Base-by-base conservation (phyloP, 2,113 vertebrate species). In the Phaethon lepturus region DNA sequence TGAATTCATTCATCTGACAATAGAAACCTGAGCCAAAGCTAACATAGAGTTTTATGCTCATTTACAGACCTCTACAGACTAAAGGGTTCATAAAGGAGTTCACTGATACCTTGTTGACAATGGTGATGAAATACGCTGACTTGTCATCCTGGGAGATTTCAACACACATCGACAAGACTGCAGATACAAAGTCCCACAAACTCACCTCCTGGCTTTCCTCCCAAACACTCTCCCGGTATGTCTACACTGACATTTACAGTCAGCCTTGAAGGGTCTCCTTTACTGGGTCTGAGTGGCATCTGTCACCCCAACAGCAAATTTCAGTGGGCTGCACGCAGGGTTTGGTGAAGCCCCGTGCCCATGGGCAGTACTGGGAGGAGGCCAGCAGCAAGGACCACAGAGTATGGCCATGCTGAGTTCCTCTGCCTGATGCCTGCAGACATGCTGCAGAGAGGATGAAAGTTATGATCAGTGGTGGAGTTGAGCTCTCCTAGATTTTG, bases 121-220 rank as follows among this genome's bases (percentile, higher is more conserved):
- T 95, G 79, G 96, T 93, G 96, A 95, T 97, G 97, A 97, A 97
- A 97, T 95, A 95, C 75, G 52, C 92, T 95, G 95, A 93, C 96
- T 96, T 95, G 90, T 97, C 97, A 97, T 97, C 92, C 97, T 97
- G 95, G 90, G 95, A 97, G 96, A 97, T 97, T 96, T 97, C 97
- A 97, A 95, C 97, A 96, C 95, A 97, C 97, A 96, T 94, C 13
- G 79, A 94, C 96, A 91, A 92, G 90, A 72, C 94, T 95, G 88
- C 76, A 77, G 92, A 97, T 96, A 93, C 44, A 28, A 93, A 96
- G 88, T 92, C 82, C 72, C 86, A 90, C 71, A 95, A 84, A 92
- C 82, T 88, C 88, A 95, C 79, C 86, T 95, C 56, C 95, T 96
- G 95, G 94, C 63, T 97, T 96, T 93, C 63, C 47, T 96, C 94